These are phyloP conservation scores for Mythimna pallens DNA, from an alignment of 2,888 invertebrate species.

Conservation along the genomic window DNA sequence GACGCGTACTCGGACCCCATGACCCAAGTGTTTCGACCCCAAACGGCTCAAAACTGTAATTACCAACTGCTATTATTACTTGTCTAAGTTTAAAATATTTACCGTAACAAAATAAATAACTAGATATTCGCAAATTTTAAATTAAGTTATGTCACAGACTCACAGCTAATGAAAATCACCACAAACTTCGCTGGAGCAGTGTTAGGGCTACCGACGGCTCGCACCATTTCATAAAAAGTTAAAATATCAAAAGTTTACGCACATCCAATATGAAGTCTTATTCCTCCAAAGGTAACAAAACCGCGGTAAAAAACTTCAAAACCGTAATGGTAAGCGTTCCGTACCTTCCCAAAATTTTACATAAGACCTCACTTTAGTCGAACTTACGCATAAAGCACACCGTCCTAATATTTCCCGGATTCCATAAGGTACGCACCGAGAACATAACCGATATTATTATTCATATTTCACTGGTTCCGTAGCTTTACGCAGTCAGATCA, in stretches of 20 bases:
- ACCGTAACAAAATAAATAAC: background rate
- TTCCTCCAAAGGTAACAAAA: background rate
- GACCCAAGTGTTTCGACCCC: too few species aligned
- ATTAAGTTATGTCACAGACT: background rate
- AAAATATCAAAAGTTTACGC: conserved; percentile 15
- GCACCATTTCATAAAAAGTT: conserved; percentile 12
- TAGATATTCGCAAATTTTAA: background rate
- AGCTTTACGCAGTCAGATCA: conserved; percentile 84
- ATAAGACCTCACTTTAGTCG: conserved; percentile 44
- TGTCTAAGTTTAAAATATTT: background rate
- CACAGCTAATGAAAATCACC: background rate
- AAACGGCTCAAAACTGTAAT: too few species aligned
- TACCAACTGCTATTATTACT: too few species aligned
- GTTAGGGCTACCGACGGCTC: background rate
- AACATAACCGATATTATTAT: conserved; percentile 78
- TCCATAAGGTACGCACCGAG: conserved; percentile 69
- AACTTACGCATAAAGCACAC: conserved; percentile 63
- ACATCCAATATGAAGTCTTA: conserved; percentile 11
- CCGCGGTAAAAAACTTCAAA: background rate
- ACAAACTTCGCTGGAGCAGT: background rate
- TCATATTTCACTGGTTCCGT: conserved; percentile 84
- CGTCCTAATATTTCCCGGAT: conserved; percentile 69
- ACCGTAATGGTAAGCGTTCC: background rate
- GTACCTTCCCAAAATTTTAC: conserved; percentile 39
- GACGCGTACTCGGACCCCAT: too few species aligned